Base-by-base conservation (phyloP, 2,888 invertebrate genomes). In the Ceraclea dissimilis region DNA sequence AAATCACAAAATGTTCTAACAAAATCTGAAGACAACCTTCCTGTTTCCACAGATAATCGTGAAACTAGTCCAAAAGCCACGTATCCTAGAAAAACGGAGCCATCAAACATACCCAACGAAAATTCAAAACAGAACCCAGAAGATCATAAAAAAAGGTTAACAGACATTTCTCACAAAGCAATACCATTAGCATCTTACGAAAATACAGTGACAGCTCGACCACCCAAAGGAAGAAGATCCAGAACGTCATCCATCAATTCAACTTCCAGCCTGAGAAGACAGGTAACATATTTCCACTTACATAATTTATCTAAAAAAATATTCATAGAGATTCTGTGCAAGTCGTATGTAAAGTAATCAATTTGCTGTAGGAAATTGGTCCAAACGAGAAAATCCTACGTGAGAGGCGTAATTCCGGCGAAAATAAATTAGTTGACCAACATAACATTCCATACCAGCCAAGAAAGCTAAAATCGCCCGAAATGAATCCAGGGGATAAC, bases 31-130 rank as follows among this genome's bases (percentile, higher is more conserved):
- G 56, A 39, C 34, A 57, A 54, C 58, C 56, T 62, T 60, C 52
- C 55, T 60, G 54, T 62, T 56, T 62, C 62, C 62, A 60, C 62
- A 62, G 62, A 60, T 62, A 52, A 56, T 47, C 43, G 55, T 11
- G 44, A 51, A 31, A 49, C 43, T 50, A 48, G 31, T 49, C 56
- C 52, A 43, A 60, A 51, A 46, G 54, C 62, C 20, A 51, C 58
- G 17, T 50, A 59, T 13, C 49, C 59, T n/a, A 43, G 49, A 46
- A 62, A 51, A 49, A 21, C 49, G 44, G 56, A 52, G 11, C 55
- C 56, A n/a, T 52, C 56, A 20, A 31, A n/a, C 20, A 57, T 13
- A 46, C 22, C 43, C 11, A 48, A 54, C 44, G 39, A 53, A 31
- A 34, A 34, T 10, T 10, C 49, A 18, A 52, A 53, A 34, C 47